Conservation (phyloP, 1,140 invertebrate genomes). For the Ptiloglossa arizonensis region DNA sequence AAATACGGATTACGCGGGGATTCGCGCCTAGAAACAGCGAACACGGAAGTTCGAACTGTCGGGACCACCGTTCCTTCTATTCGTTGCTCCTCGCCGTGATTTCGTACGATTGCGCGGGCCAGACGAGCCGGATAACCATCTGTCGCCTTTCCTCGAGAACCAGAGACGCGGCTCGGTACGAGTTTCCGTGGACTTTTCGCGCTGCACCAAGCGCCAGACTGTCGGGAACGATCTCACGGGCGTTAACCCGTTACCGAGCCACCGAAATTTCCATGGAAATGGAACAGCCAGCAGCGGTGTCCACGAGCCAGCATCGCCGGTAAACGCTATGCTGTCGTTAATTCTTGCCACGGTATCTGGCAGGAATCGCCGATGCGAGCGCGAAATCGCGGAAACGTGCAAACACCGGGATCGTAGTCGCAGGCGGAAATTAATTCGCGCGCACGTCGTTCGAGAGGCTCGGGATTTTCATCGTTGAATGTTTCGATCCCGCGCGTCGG, state of each 20-base stretch:
- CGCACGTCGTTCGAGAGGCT: no score
- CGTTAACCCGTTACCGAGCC: slow-evolving; percentile 12
- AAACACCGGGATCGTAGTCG: slow-evolving; percentile 6
- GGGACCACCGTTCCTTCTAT: not conserved
- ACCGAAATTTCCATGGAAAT: slow-evolving; percentile 60
- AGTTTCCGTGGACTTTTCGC: not conserved
- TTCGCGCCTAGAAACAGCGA: not conserved
- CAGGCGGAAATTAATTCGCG: slow-evolving; percentile 33
- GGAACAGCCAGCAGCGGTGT: slow-evolving; percentile 13
- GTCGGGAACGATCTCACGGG: not conserved
- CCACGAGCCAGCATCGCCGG: not conserved
- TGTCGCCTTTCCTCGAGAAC: not conserved
- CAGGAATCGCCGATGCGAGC: no score
- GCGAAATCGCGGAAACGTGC: slow-evolving; percentile 2
- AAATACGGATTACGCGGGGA: slow-evolving; percentile 4
- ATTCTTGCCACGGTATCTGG: no score
- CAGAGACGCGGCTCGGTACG: not conserved
- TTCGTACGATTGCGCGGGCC: slow-evolving; percentile 14
- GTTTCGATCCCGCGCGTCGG: no score
- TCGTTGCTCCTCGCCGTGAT: not conserved
- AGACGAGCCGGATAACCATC: not conserved
- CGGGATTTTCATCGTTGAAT: no score
- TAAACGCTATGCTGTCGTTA: slow-evolving; percentile 40
- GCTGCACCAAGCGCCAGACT: no score
- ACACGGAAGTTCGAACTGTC: not conserved